These are phyloP conservation scores for Argynnis bischoffii DNA, from an alignment of 2,888 invertebrate genomes.

Conservation along the genomic window DNA sequence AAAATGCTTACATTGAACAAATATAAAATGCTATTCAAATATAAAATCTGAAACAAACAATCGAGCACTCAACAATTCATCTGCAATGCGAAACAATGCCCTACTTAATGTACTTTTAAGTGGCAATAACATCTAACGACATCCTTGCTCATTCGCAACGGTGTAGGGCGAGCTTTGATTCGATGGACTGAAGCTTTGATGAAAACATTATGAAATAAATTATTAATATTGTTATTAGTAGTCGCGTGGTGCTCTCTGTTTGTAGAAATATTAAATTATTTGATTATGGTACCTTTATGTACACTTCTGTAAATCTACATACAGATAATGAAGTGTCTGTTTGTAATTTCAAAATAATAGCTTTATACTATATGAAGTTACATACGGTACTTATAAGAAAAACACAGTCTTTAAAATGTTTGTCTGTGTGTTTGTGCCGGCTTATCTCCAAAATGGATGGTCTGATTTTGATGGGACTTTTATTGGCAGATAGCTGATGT, in stretches of 20 bases:
- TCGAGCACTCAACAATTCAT: constrained; percentile 15
- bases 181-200: not conserved
- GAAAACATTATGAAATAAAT: constrained; percentile 1
- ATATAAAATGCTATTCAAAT: not conserved
- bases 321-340: too few species aligned
- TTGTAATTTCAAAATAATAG: too few species aligned
- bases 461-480: too few species aligned
- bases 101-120: constrained; percentile 20
- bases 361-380: too few species aligned
- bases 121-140: constrained; percentile 26
- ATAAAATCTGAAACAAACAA: constrained; percentile 13
- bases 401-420: too few species aligned
- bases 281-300: too few species aligned
- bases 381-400: too few species aligned
- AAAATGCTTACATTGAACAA: not conserved
- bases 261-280: not conserved
- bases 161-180: not conserved
- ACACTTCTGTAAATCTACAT: too few species aligned
- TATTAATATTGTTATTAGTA: not conserved
- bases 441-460: too few species aligned
- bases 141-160: constrained; percentile 12
- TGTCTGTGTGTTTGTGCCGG: too few species aligned
- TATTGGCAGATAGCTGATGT: too few species aligned
- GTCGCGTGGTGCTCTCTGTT: not conserved
- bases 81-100: constrained; percentile 22